Conservation (phyloP, 2,113 vertebrate species). For the Leptodactylus fuscus region DNA sequence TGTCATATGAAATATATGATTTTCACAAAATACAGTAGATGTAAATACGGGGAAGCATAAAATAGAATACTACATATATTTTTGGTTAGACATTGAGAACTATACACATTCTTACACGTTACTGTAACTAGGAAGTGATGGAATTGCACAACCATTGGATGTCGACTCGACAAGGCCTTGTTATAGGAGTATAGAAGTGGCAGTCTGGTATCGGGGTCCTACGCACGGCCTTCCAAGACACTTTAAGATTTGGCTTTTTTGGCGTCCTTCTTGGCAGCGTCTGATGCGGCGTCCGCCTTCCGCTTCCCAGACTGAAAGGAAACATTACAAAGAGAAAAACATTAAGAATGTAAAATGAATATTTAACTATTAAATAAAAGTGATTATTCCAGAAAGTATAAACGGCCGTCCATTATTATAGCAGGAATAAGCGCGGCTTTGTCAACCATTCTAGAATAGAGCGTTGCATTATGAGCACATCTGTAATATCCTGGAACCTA, state of each 20-base stretch:
- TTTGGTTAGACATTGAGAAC: slow-evolving; percentile 69
- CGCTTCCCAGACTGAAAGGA: slow-evolving; percentile 83
- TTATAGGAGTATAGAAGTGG: slow-evolving; percentile 68
- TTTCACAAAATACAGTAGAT: slow-evolving; percentile 79
- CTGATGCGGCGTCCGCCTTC: slow-evolving; percentile 81
- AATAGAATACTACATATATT: slow-evolving; percentile 76
- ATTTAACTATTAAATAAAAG: neutral
- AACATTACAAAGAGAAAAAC: slow-evolving; percentile 6
- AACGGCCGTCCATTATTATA: too few species aligned
- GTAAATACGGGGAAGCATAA: slow-evolving; percentile 79
- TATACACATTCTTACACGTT: slow-evolving; percentile 74
- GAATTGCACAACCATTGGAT: slow-evolving; percentile 74
- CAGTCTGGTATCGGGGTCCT: slow-evolving; percentile 67
- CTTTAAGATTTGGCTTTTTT: slow-evolving; percentile 85
- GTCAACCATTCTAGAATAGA: too few species aligned
- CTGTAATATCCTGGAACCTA: too few species aligned
- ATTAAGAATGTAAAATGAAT: too few species aligned
- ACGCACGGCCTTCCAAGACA: slow-evolving; percentile 53
- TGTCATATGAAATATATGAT: slow-evolving; percentile 72
- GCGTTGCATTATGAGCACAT: too few species aligned
- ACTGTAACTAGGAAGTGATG: slow-evolving; percentile 72
- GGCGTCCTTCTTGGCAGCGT: slow-evolving; percentile 82
- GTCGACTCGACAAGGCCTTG: slow-evolving; percentile 69
- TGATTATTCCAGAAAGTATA: neutral
- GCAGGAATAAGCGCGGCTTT: too few species aligned